A percentile compares a stretch with the other conserved stretches of the same genome.
Evolutionary conservation across 2,113 vertebrate genomes (phyloP).

Genomic region (Cyanoderma ruficeps): DNA sequence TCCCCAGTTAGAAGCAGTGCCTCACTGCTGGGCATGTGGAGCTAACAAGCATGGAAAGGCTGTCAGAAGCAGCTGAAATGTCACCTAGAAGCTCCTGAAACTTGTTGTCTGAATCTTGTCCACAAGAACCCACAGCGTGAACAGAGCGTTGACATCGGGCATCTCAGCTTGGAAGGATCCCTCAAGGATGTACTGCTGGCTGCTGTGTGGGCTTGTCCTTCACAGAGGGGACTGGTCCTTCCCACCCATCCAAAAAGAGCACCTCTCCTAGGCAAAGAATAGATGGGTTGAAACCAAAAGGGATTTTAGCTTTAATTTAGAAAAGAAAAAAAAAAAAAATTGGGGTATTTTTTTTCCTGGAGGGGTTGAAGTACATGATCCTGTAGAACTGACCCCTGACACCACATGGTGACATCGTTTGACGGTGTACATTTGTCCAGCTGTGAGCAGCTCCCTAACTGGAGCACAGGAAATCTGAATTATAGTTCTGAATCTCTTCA

Average conservation of each 20-base stretch:
- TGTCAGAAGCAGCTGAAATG: not conserved
- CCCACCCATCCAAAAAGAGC: not conserved
- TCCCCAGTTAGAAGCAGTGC: not conserved
- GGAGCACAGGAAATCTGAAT: not conserved
- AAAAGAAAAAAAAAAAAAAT: too few species aligned
- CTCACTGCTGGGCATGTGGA: not conserved
- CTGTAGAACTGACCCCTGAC: not conserved
- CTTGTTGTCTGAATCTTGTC: not conserved
- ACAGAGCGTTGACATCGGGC: rapidly evolving
- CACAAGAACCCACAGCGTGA: rapidly evolving
- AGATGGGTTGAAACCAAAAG: not conserved
- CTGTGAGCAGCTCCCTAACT: not conserved
- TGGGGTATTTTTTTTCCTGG: too few species aligned
- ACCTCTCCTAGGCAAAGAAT: not conserved
- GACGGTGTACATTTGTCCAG: not conserved
- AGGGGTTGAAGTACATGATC: not conserved
- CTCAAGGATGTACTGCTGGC: not conserved
- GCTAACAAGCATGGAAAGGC: not conserved
- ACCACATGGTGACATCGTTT: not conserved
- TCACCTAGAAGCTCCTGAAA: not conserved
- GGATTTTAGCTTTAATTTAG: not conserved
- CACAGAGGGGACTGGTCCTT: not conserved
- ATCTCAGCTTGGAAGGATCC: not conserved
- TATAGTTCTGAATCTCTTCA: not conserved
- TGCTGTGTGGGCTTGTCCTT: not conserved